A percentile compares a stretch with the other conserved stretches of the same genome.
These are phyloP conservation scores for Lagopus muta DNA, from an alignment of 2,113 vertebrate genomes.

Conservation along the genomic window DNA sequence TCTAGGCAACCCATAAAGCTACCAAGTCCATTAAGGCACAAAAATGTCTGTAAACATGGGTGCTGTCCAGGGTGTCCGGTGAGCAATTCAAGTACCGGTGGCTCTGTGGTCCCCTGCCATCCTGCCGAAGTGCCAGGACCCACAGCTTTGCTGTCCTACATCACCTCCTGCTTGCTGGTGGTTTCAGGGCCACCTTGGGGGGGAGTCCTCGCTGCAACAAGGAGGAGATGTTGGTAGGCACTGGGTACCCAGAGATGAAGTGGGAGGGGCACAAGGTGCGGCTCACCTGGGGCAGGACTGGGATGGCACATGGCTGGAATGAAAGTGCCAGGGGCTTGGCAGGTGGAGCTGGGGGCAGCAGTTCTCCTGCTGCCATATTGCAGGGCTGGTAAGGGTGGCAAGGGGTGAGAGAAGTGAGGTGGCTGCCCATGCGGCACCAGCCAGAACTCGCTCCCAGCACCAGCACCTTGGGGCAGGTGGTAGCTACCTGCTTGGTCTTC, in stretches of 20 bases:
- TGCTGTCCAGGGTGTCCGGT: neutral
- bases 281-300: neutral
- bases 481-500: neutral
- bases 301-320: neutral
- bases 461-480: neutral
- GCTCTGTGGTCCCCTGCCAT: rapidly evolving
- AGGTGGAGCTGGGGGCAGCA: neutral
- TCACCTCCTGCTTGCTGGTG: neutral
- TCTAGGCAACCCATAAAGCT: neutral
- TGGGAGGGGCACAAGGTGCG: no score
- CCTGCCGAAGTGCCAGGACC: neutral
- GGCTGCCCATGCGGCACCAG: neutral
- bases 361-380: neutral
- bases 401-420: neutral
- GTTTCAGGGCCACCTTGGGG: slow-evolving; percentile 6
- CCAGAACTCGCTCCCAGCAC: neutral
- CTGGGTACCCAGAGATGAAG: neutral
- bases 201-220: neutral
- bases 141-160: neutral
- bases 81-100: slow-evolving; percentile 6
- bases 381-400: neutral
- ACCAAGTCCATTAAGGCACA: slow-evolving; percentile 40
- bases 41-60: slow-evolving; percentile 27
- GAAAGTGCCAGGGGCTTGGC: neutral
- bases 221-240: rapidly evolving